Evolutionary conservation across 2,113 vertebrate genomes (phyloP).

Genomic region (Peromyscus californicus): DNA sequence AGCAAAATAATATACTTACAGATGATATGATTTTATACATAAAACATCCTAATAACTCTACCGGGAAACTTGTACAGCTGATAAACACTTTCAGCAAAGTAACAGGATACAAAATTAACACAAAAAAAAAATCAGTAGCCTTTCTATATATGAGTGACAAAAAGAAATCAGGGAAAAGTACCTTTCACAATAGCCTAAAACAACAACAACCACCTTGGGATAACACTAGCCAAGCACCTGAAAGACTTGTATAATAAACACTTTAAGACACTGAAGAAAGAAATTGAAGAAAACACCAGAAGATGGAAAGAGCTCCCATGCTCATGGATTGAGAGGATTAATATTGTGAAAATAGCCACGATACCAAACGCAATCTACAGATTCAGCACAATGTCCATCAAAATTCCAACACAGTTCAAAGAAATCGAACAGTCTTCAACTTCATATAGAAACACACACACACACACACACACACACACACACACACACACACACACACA

Average conservation of each 20-base stretch:
- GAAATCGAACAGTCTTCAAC: neutral
- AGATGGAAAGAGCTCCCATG: neutral
- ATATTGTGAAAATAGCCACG: neutral
- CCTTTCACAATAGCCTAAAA: neutral
- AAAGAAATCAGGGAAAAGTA: neutral
- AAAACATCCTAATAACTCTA: neutral
- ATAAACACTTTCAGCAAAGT: neutral
- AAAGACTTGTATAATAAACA: neutral
- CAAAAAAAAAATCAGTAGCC: neutral
- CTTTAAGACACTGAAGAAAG: neutral
- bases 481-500: neutral
- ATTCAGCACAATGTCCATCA: neutral
- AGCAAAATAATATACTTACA: neutral
- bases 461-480: neutral
- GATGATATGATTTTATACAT: neutral
- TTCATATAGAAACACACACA: neutral
- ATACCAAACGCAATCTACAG: neutral
- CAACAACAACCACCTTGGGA: neutral
- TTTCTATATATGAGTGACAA: neutral
- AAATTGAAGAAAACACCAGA: neutral
- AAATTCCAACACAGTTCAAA: neutral
- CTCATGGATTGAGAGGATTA: neutral
- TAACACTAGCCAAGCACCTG: neutral
- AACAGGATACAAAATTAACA: neutral
- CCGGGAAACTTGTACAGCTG: neutral